Conservation (phyloP, 2,888 invertebrate species). For the Euphydryas editha region DNA sequence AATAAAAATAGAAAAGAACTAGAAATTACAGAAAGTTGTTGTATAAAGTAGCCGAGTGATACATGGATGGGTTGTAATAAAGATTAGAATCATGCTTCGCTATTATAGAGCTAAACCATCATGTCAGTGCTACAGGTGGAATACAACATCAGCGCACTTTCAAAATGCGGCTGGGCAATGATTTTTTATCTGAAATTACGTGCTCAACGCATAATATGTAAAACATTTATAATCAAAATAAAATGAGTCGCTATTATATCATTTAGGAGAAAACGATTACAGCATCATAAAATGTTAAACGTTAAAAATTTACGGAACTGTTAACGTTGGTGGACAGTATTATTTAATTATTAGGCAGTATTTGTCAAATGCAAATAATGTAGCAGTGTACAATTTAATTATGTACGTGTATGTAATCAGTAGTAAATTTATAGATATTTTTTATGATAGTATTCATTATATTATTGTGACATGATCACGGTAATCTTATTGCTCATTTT, state of each 20-base stretch:
- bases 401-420: too few relatives aligned
- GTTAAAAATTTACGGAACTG: not conserved
- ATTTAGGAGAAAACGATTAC: constrained; percentile 26
- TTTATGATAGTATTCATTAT: too few relatives aligned
- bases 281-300: constrained; percentile 18
- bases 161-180: constrained; percentile 14
- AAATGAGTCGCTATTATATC: not conserved
- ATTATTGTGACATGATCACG: too few relatives aligned
- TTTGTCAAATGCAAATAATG: not conserved
- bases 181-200: constrained; percentile 13
- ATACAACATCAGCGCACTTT: not conserved
- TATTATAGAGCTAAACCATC: constrained; percentile 1
- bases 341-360: not conserved
- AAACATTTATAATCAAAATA: constrained; percentile 22
- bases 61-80: not conserved
- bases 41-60: not conserved
- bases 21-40: constrained; percentile 22
- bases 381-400: not conserved
- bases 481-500: too few relatives aligned
- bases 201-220: not conserved
- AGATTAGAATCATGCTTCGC: not conserved
- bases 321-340: not conserved
- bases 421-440: too few relatives aligned
- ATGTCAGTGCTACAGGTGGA: not conserved
- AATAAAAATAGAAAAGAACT: constrained; percentile 23